These are phyloP conservation scores for Lycocerus yunnanus DNA, from an alignment of 2,888 invertebrate genomes.

Conservation along the genomic window DNA sequence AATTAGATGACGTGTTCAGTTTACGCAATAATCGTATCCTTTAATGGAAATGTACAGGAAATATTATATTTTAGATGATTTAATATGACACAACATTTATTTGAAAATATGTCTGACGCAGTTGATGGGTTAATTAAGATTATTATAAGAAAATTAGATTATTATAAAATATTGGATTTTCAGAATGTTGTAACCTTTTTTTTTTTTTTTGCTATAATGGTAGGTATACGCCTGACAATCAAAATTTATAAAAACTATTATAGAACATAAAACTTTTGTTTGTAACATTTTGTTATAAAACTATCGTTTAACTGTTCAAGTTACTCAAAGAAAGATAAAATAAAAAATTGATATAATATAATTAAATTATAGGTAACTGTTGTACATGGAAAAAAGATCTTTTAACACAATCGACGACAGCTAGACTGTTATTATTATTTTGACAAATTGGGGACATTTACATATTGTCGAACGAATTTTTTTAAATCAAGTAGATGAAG, in stretches of 20 bases:
- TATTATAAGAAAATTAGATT: background rate
- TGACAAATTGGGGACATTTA: too few relatives aligned
- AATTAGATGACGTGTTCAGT: background rate
- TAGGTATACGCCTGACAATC: background rate
- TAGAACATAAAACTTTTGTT: too few relatives aligned
- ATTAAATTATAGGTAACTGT: too few relatives aligned
- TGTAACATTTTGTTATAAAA: too few relatives aligned
- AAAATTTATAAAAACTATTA: background rate
- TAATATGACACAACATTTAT: background rate
- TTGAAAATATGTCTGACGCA: background rate
- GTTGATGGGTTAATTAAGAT: background rate
- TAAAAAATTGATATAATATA: too few relatives aligned
- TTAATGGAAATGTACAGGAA: background rate
- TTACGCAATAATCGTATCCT: background rate
- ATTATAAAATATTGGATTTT: background rate
- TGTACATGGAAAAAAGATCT: too few relatives aligned
- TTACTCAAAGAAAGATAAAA: background rate
- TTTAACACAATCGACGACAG: too few relatives aligned
- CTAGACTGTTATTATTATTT: too few relatives aligned
- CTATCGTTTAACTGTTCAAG: background rate
- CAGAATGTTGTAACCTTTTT: too few relatives aligned
- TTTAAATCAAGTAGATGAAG: too few relatives aligned
- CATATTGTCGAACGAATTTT: too few relatives aligned
- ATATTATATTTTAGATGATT: background rate
- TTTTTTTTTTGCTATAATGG: too few relatives aligned